Evolutionary conservation across 2,113 vertebrate genomes (phyloP).

Genomic region (Ptilonorhynchus violaceus): DNA sequence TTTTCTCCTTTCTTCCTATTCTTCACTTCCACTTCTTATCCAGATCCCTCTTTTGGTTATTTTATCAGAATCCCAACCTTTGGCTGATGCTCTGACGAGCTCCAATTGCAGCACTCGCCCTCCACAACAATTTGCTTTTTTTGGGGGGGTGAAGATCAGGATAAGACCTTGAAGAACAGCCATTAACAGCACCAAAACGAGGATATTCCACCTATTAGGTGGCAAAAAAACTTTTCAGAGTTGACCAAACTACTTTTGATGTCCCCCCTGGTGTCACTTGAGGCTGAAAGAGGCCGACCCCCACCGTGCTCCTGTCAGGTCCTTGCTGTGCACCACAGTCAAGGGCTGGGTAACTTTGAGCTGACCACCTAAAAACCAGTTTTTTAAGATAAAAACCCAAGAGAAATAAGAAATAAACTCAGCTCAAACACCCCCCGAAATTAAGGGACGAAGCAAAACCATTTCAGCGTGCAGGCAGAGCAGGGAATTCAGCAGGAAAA

Average conservation of each 20-base stretch:
- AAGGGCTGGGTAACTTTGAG: accelerated
- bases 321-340: background rate
- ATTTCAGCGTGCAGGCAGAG: background rate
- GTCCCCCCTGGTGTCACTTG: background rate
- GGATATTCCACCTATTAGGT: background rate
- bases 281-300: background rate
- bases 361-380: background rate
- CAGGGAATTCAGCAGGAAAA: background rate
- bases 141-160: background rate
- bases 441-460: background rate
- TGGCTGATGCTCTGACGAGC: background rate
- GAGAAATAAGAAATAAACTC: accelerated
- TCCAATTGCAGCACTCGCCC: background rate
- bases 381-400: background rate
- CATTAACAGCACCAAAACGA: background rate
- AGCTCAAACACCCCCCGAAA: background rate
- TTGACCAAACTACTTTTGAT: background rate
- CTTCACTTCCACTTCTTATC: background rate
- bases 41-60: background rate
- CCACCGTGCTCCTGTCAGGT: background rate
- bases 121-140: background rate
- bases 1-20: background rate
- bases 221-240: background rate
- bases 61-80: background rate
- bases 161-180: background rate